A percentile compares a stretch with the other conserved stretches of the same genome.
phyloP scores from a whole-genome alignment of 2,888 invertebrate species.

The Napeogenes inachia region DNA sequence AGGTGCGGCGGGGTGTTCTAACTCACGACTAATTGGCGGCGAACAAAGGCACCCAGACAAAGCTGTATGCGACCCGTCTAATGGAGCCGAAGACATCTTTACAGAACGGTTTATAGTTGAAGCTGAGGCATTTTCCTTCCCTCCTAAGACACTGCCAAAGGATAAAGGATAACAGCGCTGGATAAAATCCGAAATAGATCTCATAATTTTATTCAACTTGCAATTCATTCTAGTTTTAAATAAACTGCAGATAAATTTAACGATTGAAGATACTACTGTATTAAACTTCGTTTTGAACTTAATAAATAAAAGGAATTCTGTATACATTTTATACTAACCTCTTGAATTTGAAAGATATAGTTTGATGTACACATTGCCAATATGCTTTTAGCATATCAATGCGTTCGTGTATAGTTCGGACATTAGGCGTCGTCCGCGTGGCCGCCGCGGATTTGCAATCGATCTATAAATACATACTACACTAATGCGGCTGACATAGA shows the following conservation, averaged over 20 bases:
- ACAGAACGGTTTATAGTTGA: conserved; percentile 35
- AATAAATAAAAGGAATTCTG: too few species aligned
- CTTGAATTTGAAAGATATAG: neutral
- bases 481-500: conserved; percentile 50
- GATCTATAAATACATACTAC: conserved; percentile 51
- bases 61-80: conserved; percentile 44
- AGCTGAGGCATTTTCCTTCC: conserved; percentile 27
- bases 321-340: neutral
- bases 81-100: conserved; percentile 53
- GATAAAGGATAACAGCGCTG: conserved; percentile 27
- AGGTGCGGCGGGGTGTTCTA: conserved; percentile 35
- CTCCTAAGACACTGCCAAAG: conserved; percentile 25
- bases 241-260: neutral
- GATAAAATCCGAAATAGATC: conserved; percentile 27
- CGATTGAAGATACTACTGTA: neutral
- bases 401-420: conserved; percentile 11
- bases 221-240: conserved; percentile 9
- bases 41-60: conserved; percentile 60
- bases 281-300: too few species aligned
- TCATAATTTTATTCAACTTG: conserved; percentile 25
- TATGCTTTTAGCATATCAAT: conserved; percentile 7
- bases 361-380: neutral
- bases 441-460: conserved; percentile 41
- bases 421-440: conserved; percentile 30
- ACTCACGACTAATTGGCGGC: conserved; percentile 52